Percentiles rank a stretch among this genome's conserved stretches.
These are phyloP conservation scores for Aethes cnicana DNA, from an alignment of 2,888 invertebrate genomes.

Conservation along the genomic window DNA sequence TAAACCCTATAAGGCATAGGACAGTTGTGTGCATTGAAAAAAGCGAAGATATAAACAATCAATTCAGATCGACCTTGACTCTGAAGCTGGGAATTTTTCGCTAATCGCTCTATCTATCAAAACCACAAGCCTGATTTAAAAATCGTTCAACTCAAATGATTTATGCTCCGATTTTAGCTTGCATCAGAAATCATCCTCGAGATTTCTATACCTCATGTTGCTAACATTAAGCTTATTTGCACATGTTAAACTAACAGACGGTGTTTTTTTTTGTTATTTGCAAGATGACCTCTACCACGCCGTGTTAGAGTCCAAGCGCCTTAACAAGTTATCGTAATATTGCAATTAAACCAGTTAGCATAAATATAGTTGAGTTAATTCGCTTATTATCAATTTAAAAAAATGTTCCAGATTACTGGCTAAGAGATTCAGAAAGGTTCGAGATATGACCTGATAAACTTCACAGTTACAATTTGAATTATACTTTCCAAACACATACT, in stretches of 20 bases:
- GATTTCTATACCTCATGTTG: not conserved
- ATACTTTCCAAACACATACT: too few relatives aligned
- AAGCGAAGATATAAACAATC: too few relatives aligned
- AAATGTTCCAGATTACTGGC: not conserved
- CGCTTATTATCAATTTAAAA: constrained; percentile 8
- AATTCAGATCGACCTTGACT: too few relatives aligned
- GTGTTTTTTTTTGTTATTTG: not conserved
- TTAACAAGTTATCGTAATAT: constrained; percentile 13
- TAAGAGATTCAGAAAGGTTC: not conserved
- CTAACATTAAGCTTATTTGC: constrained; percentile 4
- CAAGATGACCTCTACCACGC: not conserved
- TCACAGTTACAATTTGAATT: too few relatives aligned
- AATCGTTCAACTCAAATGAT: too few relatives aligned
- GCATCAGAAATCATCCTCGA: not conserved
- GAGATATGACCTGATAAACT: too few relatives aligned
- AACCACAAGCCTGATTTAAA: too few relatives aligned
- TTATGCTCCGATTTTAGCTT: too few relatives aligned
- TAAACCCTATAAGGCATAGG: too few relatives aligned
- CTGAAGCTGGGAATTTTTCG: too few relatives aligned
- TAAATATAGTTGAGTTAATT: constrained; percentile 18
- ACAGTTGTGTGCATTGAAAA: too few relatives aligned
- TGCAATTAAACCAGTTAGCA: constrained; percentile 16
- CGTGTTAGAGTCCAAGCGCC: not conserved
- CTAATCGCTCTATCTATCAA: too few relatives aligned
- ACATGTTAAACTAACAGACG: not conserved